These are phyloP conservation scores for Coluber constrictor DNA, from an alignment of 2,797 vertebrate species.

Conservation along the genomic window DNA sequence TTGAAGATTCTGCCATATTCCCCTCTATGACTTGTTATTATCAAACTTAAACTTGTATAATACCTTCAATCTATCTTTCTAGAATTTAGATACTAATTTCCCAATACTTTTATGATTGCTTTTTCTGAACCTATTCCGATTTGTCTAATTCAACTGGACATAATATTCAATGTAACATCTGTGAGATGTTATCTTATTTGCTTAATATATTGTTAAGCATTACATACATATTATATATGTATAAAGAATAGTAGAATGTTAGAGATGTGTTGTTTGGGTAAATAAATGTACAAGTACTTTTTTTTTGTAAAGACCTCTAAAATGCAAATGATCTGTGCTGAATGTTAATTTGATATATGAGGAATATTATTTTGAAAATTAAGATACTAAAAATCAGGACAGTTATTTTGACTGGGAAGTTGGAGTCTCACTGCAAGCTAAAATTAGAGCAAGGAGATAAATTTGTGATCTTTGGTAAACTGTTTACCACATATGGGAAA, in stretches of 20 bases:
- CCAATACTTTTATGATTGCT: background rate
- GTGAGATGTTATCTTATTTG: background rate
- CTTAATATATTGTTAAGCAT: background rate
- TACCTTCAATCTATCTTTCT: background rate
- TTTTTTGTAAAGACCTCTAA: background rate
- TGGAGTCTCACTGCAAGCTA: background rate
- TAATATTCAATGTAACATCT: background rate
- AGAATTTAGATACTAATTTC: background rate
- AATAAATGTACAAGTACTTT: background rate
- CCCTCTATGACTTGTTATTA: background rate
- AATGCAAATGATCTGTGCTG: background rate
- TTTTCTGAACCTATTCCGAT: background rate
- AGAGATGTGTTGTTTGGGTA: background rate
- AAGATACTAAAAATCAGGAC: background rate
- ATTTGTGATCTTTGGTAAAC: background rate
- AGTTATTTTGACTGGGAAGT: background rate
- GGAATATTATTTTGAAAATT: background rate
- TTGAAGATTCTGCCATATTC: background rate
- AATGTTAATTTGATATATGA: background rate
- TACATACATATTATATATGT: background rate
- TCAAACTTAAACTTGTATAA: background rate
- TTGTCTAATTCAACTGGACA: background rate
- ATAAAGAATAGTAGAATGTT: background rate
- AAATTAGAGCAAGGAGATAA: background rate
- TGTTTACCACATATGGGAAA: background rate